Percentiles rank a stretch among this genome's conserved stretches.
These are phyloP conservation scores for Wiebesia pumilae DNA, from an alignment of 1,140 invertebrate species.

Conservation along the genomic window DNA sequence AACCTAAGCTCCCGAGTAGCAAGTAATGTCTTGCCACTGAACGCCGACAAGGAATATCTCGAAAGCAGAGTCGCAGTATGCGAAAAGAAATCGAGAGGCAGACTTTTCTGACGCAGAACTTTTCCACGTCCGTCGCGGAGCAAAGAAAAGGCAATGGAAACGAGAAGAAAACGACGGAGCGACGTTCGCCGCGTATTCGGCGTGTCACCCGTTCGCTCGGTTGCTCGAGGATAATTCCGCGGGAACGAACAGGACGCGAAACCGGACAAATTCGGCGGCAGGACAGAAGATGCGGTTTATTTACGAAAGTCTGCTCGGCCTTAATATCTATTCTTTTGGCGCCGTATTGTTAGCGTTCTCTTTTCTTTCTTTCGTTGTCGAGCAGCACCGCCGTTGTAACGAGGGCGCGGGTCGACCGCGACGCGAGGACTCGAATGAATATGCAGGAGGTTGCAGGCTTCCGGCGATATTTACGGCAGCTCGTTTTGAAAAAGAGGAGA, in stretches of 20 bases:
- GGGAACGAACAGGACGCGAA: conserved; percentile 5
- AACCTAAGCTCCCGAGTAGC: too few relatives aligned
- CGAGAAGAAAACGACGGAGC: neutral
- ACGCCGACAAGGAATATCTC: neutral
- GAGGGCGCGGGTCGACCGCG: neutral
- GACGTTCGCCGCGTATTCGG: neutral
- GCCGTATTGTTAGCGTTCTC: neutral
- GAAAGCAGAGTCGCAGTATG: neutral
- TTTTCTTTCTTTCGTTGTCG: too few relatives aligned
- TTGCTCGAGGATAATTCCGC: neutral
- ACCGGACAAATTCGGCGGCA: neutral
- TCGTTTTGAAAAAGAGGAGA: neutral
- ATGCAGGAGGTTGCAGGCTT: conserved; percentile 9
- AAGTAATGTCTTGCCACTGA: too few relatives aligned
- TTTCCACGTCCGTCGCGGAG: too few relatives aligned
- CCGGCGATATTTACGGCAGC: conserved; percentile 4
- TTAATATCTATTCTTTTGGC: neutral
- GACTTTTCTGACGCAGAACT: too few relatives aligned
- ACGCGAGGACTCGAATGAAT: conserved; percentile 5
- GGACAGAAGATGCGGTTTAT: conserved; percentile 15
- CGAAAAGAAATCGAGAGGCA: neutral
- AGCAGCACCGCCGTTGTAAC: too few relatives aligned
- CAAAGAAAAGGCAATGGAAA: too few relatives aligned
- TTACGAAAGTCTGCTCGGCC: neutral
- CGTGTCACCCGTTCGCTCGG: neutral